These are phyloP conservation scores for Oscheius sp. DNA, from an alignment of 2,888 invertebrate species.

Conservation along the genomic window DNA sequence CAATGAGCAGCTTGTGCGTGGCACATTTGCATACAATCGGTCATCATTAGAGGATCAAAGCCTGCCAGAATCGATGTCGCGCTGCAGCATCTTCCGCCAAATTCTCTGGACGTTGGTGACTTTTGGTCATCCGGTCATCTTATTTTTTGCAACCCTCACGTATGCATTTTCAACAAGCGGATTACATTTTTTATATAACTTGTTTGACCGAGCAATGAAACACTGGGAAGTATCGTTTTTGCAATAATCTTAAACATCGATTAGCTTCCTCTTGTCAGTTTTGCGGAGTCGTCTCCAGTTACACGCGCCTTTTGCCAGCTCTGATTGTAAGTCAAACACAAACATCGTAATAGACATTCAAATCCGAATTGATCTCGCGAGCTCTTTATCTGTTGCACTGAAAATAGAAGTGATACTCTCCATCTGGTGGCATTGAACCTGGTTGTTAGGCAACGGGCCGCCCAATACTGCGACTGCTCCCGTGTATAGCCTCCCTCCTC, in stretches of 20 bases:
- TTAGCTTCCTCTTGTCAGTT: slow-evolving; percentile 23
- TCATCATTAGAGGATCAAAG: slow-evolving; percentile 38
- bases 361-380: not conserved
- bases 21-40: slow-evolving; percentile 33
- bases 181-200: not conserved
- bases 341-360: not conserved
- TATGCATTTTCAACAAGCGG: not conserved
- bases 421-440: slow-evolving; percentile 20
- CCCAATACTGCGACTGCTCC: slow-evolving; percentile 17
- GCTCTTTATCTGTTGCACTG: not conserved
- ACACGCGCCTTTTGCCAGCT: slow-evolving; percentile 31
- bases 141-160: not conserved
- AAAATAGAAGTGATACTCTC: not conserved
- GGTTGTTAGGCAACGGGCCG: slow-evolving; percentile 31
- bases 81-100: slow-evolving; percentile 26
- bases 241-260: slow-evolving; percentile 24
- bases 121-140: not conserved
- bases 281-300: slow-evolving; percentile 26
- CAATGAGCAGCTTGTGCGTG: slow-evolving; percentile 8
- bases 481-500: slow-evolving; percentile 4
- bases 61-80: slow-evolving; percentile 35
- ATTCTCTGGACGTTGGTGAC: slow-evolving; percentile 5
- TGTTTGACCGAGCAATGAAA: not conserved
- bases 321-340: slow-evolving; percentile 21
- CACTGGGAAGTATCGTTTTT: not conserved